These are phyloP conservation scores for Drosophila nannoptera DNA, from an alignment of 1,140 invertebrate species.

Conservation along the genomic window DNA sequence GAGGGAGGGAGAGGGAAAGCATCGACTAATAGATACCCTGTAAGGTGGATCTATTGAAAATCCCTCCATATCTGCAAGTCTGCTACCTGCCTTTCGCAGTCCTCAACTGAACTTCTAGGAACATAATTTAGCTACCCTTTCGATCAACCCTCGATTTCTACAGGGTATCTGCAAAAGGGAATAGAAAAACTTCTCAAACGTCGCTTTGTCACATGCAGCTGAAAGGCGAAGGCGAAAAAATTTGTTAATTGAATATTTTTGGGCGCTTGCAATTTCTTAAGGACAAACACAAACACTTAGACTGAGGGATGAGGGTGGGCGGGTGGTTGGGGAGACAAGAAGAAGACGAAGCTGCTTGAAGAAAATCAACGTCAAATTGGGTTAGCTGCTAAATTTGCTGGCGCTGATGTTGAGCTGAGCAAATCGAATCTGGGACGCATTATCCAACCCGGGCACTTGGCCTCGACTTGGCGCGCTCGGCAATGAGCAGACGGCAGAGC, in stretches of 20 bases:
- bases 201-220: slow-evolving; percentile 63
- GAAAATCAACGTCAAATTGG: slow-evolving; percentile 65
- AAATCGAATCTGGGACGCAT: slow-evolving; percentile 58
- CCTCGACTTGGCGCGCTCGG: slow-evolving; percentile 23
- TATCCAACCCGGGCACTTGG: slow-evolving; percentile 51
- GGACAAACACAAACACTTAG: slow-evolving; percentile 17
- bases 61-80: too few species aligned
- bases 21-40: neutral
- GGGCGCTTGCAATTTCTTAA: slow-evolving; percentile 37
- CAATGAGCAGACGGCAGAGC: neutral
- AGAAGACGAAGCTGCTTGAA: neutral
- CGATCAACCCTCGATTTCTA: neutral
- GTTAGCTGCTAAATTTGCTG: slow-evolving; percentile 57
- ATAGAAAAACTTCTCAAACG: slow-evolving; percentile 47
- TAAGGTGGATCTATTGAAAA: too few species aligned
- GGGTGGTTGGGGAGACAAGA: too few species aligned
- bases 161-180: neutral
- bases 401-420: slow-evolving; percentile 20
- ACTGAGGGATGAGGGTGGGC: neutral
- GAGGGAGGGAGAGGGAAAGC: neutral
- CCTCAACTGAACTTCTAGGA: too few species aligned
- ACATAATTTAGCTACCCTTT: too few species aligned
- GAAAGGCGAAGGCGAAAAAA: slow-evolving; percentile 33
- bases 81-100: too few species aligned
- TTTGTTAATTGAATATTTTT: slow-evolving; percentile 71